Conservation (phyloP, 1,140 invertebrate species). For the Glossosoma conforme region DNA sequence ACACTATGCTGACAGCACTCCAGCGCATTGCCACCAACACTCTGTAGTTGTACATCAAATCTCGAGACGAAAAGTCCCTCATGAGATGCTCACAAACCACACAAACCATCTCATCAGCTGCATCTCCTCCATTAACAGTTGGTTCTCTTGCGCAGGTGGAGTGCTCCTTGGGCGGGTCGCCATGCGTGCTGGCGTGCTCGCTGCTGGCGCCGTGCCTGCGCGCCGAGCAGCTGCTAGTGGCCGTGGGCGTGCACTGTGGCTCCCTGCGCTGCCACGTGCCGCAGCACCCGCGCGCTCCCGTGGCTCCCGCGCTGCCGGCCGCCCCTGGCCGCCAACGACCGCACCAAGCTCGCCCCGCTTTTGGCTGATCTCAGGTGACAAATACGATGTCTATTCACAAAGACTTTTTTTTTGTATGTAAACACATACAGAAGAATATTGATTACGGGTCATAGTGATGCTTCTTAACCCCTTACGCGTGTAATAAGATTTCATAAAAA, state of each 20-base stretch:
- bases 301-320: constrained; percentile 75
- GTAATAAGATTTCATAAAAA: too few relatives aligned
- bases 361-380: constrained; percentile 45
- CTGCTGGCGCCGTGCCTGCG: constrained; percentile 82
- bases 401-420: too few relatives aligned
- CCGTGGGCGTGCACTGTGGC: constrained; percentile 92
- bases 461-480: too few relatives aligned
- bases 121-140: not conserved
- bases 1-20: too few relatives aligned
- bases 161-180: constrained; percentile 65
- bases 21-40: too few relatives aligned
- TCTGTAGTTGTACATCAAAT: too few relatives aligned
- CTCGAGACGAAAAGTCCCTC: too few relatives aligned
- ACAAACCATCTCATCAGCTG: too few relatives aligned
- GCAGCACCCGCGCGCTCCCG: constrained; percentile 73
- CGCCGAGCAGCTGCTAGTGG: constrained; percentile 86
- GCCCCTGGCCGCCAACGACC: constrained; percentile 53
- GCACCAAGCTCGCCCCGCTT: constrained; percentile 33
- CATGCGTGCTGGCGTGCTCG: constrained; percentile 85
- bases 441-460: too few relatives aligned
- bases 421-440: too few relatives aligned
- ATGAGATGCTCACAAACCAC: too few relatives aligned
- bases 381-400: too few relatives aligned
- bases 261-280: constrained; percentile 86
- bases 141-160: constrained; percentile 38